Evolutionary conservation across 2,797 vertebrate species (phyloP), one percentile per base, ranked within the genome.

Genomic region (Strix occidentalis): DNA sequence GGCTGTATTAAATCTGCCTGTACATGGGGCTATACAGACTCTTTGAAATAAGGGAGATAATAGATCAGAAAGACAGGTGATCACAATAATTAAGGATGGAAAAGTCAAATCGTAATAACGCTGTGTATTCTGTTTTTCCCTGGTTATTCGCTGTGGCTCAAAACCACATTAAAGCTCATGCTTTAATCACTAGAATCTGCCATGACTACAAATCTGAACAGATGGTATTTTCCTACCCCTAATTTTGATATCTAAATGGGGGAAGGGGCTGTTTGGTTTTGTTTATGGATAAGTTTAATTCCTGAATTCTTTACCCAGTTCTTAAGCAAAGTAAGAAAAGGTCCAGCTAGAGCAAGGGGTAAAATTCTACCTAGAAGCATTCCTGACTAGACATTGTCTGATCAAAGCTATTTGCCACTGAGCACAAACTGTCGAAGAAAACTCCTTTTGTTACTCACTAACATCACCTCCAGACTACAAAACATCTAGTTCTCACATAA

Each of bases 371-470:
- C 93, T 76, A 4, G 43, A 65, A 54, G 4, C 88, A 93, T 84
- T 83, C 71, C 85, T 85, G 66, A n/a, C 5, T 11, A 54, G 66
- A 53, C 72, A 93, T 70, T 54, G 89, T 48, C 97, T 97, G 98
- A 97, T 96, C 95, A 98, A 96, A 98, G 94, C 63, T 43, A 33
- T 64, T 80, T 60, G 58, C 68, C 74, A 71, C 33, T 25, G 13
- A 71, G 74, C 75, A 77, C 66, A 60, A 83, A 35, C 50, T 84
- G 93, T 94, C 70, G 39, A 89, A 98, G 96, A 98, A 97, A 98
- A 95, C 95, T 71, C 95, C 91, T 97, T 98, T 98, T 98, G 95
- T 97, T 98, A 81, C 94, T 97, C 97, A 97, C 96, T 94, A 87
- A 93, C 66, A 84, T 97, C 94, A 98, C 95, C 96, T 97, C 86